Conservation (phyloP, 2,797 vertebrate species). For the Synanceia verrucosa region DNA sequence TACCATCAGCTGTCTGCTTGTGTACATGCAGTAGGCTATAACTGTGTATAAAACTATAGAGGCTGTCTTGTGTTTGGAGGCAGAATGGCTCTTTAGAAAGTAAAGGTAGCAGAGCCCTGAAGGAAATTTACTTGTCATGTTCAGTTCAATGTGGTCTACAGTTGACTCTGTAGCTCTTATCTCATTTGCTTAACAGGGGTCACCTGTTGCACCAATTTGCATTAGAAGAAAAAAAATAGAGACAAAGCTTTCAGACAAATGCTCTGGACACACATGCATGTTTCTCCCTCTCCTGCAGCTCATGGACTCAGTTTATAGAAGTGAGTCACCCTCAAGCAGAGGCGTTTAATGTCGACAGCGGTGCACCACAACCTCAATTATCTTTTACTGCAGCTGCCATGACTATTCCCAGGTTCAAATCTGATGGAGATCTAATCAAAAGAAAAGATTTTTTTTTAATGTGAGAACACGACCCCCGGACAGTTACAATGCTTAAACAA, state of each 20-base stretch:
- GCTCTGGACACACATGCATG: not conserved
- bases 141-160: no score
- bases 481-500: no score
- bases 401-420: not conserved
- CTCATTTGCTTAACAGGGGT: slow-evolving; percentile 24
- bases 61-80: no score
- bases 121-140: no score
- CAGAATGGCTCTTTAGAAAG: no score
- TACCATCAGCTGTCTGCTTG: no score
- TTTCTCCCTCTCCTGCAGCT: slow-evolving; percentile 9
- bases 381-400: slow-evolving; percentile 8
- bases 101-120: no score
- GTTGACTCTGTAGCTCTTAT: not conserved
- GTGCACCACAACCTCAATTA: slow-evolving; percentile 58
- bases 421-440: not conserved
- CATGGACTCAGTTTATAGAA: slow-evolving; percentile 44
- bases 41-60: no score
- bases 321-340: slow-evolving; percentile 64
- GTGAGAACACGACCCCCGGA: not conserved
- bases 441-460: not conserved
- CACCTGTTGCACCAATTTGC: slow-evolving; percentile 27
- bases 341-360: slow-evolving; percentile 54
- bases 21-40: no score
- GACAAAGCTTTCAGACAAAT: not conserved
- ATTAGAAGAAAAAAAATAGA: slow-evolving; percentile 14